Base-by-base conservation (phyloP, 2,888 invertebrate genomes). In the Epistrophe eligans region DNA sequence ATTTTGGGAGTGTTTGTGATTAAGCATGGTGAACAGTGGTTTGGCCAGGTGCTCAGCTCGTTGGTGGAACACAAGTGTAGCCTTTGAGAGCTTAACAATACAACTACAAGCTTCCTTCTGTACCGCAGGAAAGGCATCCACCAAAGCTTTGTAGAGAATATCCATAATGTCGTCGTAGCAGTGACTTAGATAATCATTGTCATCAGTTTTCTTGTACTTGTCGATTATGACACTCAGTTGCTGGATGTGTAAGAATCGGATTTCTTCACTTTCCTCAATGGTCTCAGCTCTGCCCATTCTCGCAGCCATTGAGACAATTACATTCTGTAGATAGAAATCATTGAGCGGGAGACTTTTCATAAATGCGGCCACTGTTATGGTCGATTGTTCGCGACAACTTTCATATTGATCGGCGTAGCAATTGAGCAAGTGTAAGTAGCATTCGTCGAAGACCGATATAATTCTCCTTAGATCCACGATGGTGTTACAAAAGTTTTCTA, bases 1-100 rank as follows among this genome's bases (percentile, higher is more conserved):
- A 55, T 97, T 96, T 92, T 95, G 95, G 80, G 95, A 97, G 92
- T 98, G 97, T 90, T 97, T 97, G 92, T 98, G 98, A 38, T 94
- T 93, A 89, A 97, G 95, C 90, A 96, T 96, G 5, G 94, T 93
- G 55, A 97, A 92, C 1, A 98, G 93, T 0, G 98, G 96, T 89
- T 96, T 95, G 0, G 97, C 94, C 87, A 97, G 94, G 50, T 93
- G 94, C 89, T 97, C 97, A 0, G 96, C 96, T 89, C 95, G 95
- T 85, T 95, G 94, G 90, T 97, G 96, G 91, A 98, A 97, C 90
- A 96, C 95, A 81, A 94, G 93, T 0, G 96, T 95, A 9, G 94
- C 93, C 80, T 93, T 94, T 0, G 97, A 95, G 55, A 98, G 90
- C 70, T 94, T 91, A 2, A 95, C 94, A 57, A 97, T 95, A 89